Percentiles rank a stretch among this genome's conserved stretches.
Conservation (phyloP, 2,888 invertebrate species). For the Pterobdella sp. region DNA sequence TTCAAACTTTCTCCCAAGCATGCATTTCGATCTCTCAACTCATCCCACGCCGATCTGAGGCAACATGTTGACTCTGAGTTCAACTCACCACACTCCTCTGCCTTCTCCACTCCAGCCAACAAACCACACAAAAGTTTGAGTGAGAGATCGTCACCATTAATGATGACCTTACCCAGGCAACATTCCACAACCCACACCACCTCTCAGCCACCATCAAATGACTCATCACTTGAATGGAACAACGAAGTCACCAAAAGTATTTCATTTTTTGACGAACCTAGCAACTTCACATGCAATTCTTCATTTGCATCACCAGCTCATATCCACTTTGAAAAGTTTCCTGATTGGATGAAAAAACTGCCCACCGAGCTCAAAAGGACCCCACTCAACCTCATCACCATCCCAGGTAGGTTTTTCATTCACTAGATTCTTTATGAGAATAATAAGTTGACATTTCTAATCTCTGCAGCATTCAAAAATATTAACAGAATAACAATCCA, state of each 20-base stretch:
- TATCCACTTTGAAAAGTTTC: conserved; percentile 31
- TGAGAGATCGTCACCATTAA: conserved; percentile 29
- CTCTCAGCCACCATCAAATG: conserved; percentile 18
- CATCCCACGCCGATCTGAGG: conserved; percentile 21
- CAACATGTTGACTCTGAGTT: conserved; percentile 5
- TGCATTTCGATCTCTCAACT: conserved; percentile 17
- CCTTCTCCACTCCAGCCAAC: conserved; percentile 17
- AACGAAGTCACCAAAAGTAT: conserved; percentile 9
- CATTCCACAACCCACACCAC: background rate
- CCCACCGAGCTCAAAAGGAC: conserved; percentile 32
- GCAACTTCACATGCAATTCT: conserved; percentile 14
- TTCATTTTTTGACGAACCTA: conserved; percentile 18
- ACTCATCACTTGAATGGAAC: conserved; percentile 1
- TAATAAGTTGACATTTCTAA: no score
- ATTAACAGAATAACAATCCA: no score
- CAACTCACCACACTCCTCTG: conserved; percentile 4
- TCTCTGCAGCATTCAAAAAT: no score
- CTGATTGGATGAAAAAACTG: conserved; percentile 38
- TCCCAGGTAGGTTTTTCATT: conserved; percentile 35
- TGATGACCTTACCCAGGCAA: conserved; percentile 12
- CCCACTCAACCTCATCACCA: conserved; percentile 35
- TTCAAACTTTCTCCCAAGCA: conserved; percentile 24
- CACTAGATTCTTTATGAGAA: background rate
- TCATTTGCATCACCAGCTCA: background rate
- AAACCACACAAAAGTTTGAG: conserved; percentile 20